These are phyloP conservation scores for Clarias fuscus DNA, from an alignment of 2,797 vertebrate species.

Conservation along the genomic window DNA sequence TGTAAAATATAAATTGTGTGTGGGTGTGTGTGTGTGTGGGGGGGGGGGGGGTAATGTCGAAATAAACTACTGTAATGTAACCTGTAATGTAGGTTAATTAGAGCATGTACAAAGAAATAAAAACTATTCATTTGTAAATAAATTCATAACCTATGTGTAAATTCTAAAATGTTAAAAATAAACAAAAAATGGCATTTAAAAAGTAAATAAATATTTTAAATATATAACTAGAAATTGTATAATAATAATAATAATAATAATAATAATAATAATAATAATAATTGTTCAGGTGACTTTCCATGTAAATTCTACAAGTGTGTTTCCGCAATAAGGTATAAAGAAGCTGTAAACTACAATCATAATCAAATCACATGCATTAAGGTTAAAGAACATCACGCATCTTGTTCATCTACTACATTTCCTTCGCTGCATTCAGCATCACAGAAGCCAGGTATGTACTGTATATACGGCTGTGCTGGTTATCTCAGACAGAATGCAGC, in stretches of 20 bases:
- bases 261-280: background rate
- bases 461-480: constrained; percentile 55
- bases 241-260: too few species aligned
- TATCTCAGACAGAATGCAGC: constrained; percentile 45
- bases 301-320: background rate
- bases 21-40: too few species aligned
- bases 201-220: background rate
- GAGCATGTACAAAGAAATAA: too few species aligned
- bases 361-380: too few species aligned
- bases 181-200: background rate
- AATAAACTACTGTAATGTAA: too few species aligned
- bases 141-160: too few species aligned
- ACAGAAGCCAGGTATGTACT: constrained; percentile 37
- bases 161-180: too few species aligned
- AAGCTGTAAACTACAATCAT: background rate
- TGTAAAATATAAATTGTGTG: too few species aligned
- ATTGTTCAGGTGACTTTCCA: background rate
- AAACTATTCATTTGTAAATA: too few species aligned
- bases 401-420: background rate
- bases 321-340: background rate
- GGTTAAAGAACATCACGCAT: too few species aligned
- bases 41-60: too few species aligned
- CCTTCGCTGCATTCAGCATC: background rate
- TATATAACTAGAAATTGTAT: background rate
- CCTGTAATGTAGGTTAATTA: too few species aligned